phyloP scores from a whole-genome alignment of 1,140 invertebrate genomes.

The Lamellibrachia luymesi region DNA sequence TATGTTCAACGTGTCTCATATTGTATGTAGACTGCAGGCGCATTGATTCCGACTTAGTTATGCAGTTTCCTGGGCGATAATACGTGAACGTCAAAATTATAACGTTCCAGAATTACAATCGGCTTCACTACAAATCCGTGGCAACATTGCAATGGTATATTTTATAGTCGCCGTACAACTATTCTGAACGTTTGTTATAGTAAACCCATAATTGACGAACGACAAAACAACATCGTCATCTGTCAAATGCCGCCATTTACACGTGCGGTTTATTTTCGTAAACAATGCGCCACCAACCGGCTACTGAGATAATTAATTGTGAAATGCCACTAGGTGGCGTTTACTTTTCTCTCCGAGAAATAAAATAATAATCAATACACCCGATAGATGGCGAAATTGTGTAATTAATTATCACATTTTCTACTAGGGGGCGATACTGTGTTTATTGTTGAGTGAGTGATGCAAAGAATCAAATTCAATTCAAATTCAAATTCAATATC shows the following conservation, averaged over 20 bases:
- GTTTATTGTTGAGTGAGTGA: too few relatives aligned
- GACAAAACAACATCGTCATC: neutral
- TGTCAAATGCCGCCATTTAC: slow-evolving; percentile 4
- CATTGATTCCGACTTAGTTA: neutral
- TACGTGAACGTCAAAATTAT: neutral
- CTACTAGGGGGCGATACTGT: too few relatives aligned
- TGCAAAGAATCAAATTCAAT: too few relatives aligned
- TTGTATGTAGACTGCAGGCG: too few relatives aligned
- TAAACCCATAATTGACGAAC: neutral
- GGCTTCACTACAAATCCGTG: neutral
- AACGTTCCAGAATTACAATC: neutral
- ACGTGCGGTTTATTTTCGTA: neutral
- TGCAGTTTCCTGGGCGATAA: neutral
- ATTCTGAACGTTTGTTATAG: neutral
- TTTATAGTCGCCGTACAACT: neutral
- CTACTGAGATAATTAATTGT: neutral
- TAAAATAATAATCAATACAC: too few relatives aligned
- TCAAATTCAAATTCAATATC: too few relatives aligned
- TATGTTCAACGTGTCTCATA: too few relatives aligned
- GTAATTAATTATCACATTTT: too few relatives aligned
- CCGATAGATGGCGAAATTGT: neutral
- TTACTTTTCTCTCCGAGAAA: neutral
- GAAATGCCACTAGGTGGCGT: neutral
- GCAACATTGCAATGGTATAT: neutral
- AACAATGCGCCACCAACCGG: neutral